Evolutionary conservation across 2,797 vertebrate genomes (phyloP).

Genomic region (Crax fasciolata): DNA sequence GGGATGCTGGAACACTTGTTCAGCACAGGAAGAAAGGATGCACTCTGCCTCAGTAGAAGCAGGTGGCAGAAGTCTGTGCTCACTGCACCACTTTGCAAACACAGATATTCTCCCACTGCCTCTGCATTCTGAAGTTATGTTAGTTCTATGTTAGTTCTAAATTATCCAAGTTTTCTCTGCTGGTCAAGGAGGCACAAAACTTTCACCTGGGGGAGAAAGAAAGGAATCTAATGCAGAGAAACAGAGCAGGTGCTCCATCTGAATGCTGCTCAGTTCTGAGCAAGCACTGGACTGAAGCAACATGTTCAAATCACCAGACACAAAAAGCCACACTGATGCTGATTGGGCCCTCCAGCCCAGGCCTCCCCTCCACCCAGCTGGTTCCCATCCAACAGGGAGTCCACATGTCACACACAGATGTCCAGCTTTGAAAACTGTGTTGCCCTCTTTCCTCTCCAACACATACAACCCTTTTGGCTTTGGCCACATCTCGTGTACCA

Average conservation of each 20-base stretch:
- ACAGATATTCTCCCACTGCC: neutral
- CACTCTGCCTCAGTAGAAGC: neutral
- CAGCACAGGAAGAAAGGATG: neutral
- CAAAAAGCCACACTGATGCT: neutral
- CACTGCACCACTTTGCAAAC: neutral
- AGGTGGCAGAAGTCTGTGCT: accelerated
- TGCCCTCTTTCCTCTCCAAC: neutral
- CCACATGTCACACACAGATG: neutral
- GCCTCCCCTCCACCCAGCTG: neutral
- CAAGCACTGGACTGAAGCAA: neutral
- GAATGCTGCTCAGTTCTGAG: neutral
- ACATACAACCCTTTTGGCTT: neutral
- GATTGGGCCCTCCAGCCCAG: neutral
- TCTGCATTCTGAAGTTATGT: neutral
- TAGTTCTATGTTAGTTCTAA: neutral
- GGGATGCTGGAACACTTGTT: neutral
- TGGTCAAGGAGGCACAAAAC: neutral
- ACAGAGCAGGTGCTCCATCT: neutral
- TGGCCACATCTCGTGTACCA: neutral
- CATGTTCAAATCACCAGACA: neutral
- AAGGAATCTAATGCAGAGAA: neutral
- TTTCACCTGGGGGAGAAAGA: neutral
- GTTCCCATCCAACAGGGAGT: neutral
- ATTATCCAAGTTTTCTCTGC: neutral
- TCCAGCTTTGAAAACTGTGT: neutral